Conservation (phyloP, 2,888 invertebrate genomes). For the Dyspetes luteomarginatus region DNA sequence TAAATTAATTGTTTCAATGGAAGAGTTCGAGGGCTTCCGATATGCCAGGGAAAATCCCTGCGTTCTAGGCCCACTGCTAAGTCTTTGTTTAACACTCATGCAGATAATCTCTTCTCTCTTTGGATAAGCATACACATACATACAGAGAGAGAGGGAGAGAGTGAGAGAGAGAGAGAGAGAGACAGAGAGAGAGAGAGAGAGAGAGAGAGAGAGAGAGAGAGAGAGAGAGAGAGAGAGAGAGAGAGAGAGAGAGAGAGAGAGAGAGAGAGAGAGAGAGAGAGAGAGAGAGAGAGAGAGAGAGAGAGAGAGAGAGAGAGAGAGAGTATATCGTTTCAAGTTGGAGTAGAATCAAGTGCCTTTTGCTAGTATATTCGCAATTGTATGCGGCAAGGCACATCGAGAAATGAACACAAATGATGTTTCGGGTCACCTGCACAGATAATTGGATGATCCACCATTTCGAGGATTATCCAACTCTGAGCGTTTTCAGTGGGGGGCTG, state of each 20-base stretch:
- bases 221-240: too few relatives aligned
- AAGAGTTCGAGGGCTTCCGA: constrained; percentile 46
- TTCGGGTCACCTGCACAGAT: constrained; percentile 76
- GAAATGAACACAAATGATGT: constrained; percentile 80
- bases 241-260: too few relatives aligned
- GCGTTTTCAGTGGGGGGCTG: constrained; percentile 69
- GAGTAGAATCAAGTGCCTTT: constrained; percentile 29
- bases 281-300: too few relatives aligned
- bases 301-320: too few relatives aligned
- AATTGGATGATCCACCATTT: constrained; percentile 80
- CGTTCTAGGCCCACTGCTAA: constrained; percentile 65
- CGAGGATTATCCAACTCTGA: constrained; percentile 77
- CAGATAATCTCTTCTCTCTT: constrained; percentile 72
- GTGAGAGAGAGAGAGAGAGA: constrained; percentile 16
- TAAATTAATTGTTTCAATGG: constrained; percentile 70
- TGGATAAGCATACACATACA: constrained; percentile 65
- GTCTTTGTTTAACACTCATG: constrained; percentile 76
- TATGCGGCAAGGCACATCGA: constrained; percentile 60
- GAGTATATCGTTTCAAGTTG: constrained; percentile 19
- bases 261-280: too few relatives aligned
- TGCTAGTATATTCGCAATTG: constrained; percentile 54
- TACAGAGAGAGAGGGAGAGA: too few relatives aligned
- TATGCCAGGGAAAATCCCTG: constrained; percentile 65
- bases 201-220: too few relatives aligned
- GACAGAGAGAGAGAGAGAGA: too few relatives aligned